Evolutionary conservation across 2,113 vertebrate species (phyloP).

Genomic region (Bujurquina vittata): DNA sequence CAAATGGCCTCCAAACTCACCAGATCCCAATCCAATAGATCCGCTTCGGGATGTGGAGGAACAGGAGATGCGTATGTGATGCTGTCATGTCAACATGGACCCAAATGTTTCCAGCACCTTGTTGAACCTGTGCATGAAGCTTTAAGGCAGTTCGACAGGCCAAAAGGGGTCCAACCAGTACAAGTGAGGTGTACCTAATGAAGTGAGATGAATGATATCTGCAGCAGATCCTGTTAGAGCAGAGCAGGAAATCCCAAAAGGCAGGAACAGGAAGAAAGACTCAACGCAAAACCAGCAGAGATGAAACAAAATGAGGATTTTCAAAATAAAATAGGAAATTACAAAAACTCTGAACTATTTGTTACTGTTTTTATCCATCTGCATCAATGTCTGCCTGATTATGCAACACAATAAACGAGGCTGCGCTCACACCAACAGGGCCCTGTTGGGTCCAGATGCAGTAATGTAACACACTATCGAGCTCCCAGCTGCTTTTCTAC

Average conservation of each 20-base stretch:
- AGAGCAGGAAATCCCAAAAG: too few species aligned
- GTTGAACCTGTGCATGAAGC: too few species aligned
- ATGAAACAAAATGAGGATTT: too few species aligned
- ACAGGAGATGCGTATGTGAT: background rate
- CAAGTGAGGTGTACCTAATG: too few species aligned
- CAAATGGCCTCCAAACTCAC: background rate
- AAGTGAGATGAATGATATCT: too few species aligned
- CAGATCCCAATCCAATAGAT: background rate
- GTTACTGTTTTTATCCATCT: background rate
- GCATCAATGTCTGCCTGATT: conserved; percentile 6
- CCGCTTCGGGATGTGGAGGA: background rate
- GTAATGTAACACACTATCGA: conserved; percentile 7
- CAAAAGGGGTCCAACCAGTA: too few species aligned
- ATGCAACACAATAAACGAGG: conserved; percentile 49
- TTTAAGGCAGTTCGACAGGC: too few species aligned
- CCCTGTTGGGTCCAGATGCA: conserved; percentile 9
- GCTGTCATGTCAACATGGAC: background rate
- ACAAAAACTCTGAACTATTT: too few species aligned
- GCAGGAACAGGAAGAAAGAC: too few species aligned
- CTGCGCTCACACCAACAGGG: conserved; percentile 12
- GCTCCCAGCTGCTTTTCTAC: conserved; percentile 17
- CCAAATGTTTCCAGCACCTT: background rate
- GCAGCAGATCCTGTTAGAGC: too few species aligned
- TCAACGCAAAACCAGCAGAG: too few species aligned
- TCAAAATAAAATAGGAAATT: too few species aligned